phyloP scores from a whole-genome alignment of 2,113 vertebrate species.

The Oncorhynchus nerka region DNA sequence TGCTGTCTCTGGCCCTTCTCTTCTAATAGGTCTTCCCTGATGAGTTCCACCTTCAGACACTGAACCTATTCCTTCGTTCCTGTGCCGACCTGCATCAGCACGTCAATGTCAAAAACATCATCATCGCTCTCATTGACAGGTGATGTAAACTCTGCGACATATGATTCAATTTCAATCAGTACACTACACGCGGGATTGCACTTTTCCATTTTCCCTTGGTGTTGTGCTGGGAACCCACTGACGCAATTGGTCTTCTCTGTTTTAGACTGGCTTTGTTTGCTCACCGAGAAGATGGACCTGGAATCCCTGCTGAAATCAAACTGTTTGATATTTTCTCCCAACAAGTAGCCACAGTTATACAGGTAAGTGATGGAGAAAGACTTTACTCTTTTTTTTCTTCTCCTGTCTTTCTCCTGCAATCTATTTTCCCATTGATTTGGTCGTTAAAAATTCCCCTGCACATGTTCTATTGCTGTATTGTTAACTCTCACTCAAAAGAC shows the following conservation, averaged over 20 bases:
- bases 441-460: too few relatives aligned
- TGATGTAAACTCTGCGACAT: conserved; percentile 35
- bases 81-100: conserved; percentile 98
- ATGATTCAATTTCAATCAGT: not conserved
- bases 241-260: not conserved
- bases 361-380: conserved; percentile 67
- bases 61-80: conserved; percentile 95
- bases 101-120: conserved; percentile 99
- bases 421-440: not conserved
- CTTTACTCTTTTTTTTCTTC: not conserved
- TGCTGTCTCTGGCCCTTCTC: not conserved
- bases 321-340: conserved; percentile 99
- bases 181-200: not conserved
- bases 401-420: not conserved
- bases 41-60: conserved; percentile 97
- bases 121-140: conserved; percentile 99
- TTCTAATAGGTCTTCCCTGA: conserved; percentile 90
- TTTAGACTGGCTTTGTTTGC: conserved; percentile 92
- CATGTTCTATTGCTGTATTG: too few relatives aligned
- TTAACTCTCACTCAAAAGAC: too few relatives aligned
- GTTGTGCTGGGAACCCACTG: not conserved
- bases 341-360: conserved; percentile 97
- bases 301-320: conserved; percentile 96
- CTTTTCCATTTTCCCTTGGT: not conserved
- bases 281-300: conserved; percentile 96